Conservation (phyloP, 2,797 vertebrate species). For the Sus cebifrons region DNA sequence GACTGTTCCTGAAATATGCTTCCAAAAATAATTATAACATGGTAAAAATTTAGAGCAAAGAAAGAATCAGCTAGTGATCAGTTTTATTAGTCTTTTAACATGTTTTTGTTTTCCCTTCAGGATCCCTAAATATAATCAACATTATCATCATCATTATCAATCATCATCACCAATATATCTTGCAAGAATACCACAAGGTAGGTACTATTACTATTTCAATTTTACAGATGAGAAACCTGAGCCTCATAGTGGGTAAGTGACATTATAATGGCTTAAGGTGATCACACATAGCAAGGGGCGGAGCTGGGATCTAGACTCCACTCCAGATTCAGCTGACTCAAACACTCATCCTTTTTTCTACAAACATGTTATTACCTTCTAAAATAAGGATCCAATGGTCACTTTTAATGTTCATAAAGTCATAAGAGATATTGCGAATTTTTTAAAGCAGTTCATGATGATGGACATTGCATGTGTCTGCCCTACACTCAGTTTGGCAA, state of each 20-base stretch:
- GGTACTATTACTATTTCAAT: background rate
- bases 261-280: background rate
- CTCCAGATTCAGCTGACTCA: background rate
- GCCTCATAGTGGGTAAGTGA: background rate
- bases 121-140: background rate
- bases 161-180: background rate
- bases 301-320: background rate
- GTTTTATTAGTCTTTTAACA: conserved; percentile 36
- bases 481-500: background rate
- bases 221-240: conserved; percentile 48
- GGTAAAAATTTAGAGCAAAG: conserved; percentile 55
- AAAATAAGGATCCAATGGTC: background rate
- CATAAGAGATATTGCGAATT: background rate
- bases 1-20: conserved; percentile 37
- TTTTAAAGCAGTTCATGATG: background rate
- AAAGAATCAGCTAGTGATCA: conserved; percentile 28
- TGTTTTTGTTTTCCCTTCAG: conserved; percentile 32
- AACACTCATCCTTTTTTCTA: conserved; percentile 4
- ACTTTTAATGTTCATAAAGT: conserved; percentile 57
- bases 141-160: background rate
- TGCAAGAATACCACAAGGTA: background rate
- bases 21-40: conserved; percentile 52
- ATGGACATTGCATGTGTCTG: background rate
- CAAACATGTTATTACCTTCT: background rate
- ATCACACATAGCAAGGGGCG: background rate